These are phyloP conservation scores for Hylaeus volcanicus DNA, from an alignment of 1,140 invertebrate genomes.

Conservation along the genomic window DNA sequence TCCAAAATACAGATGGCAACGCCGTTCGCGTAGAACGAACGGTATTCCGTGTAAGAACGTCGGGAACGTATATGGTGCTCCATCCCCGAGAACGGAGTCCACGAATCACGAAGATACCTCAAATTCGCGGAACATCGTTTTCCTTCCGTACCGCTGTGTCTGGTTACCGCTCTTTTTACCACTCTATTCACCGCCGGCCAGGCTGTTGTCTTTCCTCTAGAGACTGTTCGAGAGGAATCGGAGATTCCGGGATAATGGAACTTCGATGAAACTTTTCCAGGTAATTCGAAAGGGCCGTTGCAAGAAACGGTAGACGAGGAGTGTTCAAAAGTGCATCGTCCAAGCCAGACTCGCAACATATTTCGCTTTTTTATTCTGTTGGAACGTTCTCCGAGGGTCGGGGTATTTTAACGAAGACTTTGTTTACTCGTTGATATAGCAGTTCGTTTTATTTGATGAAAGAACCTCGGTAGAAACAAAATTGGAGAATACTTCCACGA, in stretches of 20 bases:
- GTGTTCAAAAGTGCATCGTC: not conserved
- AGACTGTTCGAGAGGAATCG: slow-evolving; percentile 33
- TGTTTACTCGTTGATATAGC: not conserved
- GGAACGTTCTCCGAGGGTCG: not conserved
- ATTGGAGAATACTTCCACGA: too few relatives aligned
- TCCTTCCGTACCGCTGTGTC: not conserved
- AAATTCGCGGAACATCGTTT: slow-evolving; percentile 23
- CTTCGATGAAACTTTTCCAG: slow-evolving; percentile 39
- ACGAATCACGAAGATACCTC: slow-evolving; percentile 19
- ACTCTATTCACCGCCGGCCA: not conserved
- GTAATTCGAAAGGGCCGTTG: slow-evolving; percentile 7
- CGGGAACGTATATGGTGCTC: slow-evolving; percentile 13
- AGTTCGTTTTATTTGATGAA: too few relatives aligned
- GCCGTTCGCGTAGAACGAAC: not conserved
- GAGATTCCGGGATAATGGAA: slow-evolving; percentile 54
- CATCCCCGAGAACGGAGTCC: not conserved
- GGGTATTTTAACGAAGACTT: not conserved
- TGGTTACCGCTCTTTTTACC: slow-evolving; percentile 18
- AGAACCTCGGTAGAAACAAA: too few relatives aligned
- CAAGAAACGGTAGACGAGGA: not conserved
- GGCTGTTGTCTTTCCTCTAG: slow-evolving; percentile 44
- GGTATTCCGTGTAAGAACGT: slow-evolving; percentile 6
- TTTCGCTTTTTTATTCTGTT: not conserved
- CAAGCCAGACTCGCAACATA: not conserved
- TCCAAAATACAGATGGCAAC: slow-evolving; percentile 27